Evolutionary conservation across 1,140 invertebrate genomes (phyloP).

Genomic region (Ostrea denselamellosa): DNA sequence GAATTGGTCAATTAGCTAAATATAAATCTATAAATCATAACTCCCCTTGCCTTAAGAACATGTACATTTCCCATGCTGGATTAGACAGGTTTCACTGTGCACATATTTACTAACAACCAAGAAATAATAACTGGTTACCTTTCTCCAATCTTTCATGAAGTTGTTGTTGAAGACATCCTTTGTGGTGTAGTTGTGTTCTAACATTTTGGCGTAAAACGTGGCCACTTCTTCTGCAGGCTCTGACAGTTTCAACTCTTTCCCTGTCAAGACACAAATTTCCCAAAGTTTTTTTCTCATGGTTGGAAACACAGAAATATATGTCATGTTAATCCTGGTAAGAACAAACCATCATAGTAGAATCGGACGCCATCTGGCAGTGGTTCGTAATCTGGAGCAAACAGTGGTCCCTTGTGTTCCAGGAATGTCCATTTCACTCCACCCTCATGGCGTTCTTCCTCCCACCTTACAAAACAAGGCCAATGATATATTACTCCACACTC

Average conservation of each 20-base stretch:
- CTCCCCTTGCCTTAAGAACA: too few relatives aligned
- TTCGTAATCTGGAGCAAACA: slow-evolving; percentile 97
- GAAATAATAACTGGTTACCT: slow-evolving; percentile 72
- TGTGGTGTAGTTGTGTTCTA: slow-evolving; percentile 99
- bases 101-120: too few relatives aligned
- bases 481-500: neutral
- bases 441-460: slow-evolving; percentile 98
- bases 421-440: slow-evolving; percentile 98
- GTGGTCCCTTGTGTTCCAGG: slow-evolving; percentile 97
- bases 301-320: neutral
- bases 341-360: slow-evolving; percentile 93
- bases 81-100: too few relatives aligned
- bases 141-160: slow-evolving; percentile 91
- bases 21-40: too few relatives aligned
- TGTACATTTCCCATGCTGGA: too few relatives aligned
- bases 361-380: slow-evolving; percentile 92
- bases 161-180: slow-evolving; percentile 98
- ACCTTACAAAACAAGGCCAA: slow-evolving; percentile 59
- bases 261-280: slow-evolving; percentile 68
- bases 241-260: slow-evolving; percentile 90
- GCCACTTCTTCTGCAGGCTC: slow-evolving; percentile 96
- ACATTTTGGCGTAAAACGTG: slow-evolving; percentile 98
- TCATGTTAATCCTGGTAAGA: neutral
- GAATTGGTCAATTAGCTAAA: too few relatives aligned
- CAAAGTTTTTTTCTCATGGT: neutral